Conservation (phyloP, 2,797 vertebrate species). For the Parauchenoglanis ngamensis region DNA sequence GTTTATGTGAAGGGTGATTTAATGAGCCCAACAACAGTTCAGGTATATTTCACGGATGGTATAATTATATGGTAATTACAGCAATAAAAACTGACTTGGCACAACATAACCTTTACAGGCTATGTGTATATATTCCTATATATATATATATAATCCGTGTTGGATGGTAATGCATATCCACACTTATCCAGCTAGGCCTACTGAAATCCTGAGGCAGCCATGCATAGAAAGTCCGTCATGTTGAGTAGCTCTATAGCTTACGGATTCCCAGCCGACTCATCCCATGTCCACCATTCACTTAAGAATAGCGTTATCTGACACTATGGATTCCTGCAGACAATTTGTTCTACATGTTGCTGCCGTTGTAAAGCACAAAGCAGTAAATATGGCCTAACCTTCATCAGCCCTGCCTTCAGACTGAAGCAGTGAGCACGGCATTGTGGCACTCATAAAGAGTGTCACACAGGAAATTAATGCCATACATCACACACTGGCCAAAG, state of each 20-base stretch:
- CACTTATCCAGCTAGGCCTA: conserved; percentile 29
- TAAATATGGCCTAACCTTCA: conserved; percentile 59
- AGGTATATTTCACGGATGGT: conserved; percentile 50
- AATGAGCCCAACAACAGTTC: conserved; percentile 46
- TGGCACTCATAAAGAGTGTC: conserved; percentile 76
- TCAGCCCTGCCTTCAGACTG: conserved; percentile 35
- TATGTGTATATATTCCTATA: conserved; percentile 13
- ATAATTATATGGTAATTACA: conserved; percentile 42
- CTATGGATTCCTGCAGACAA: conserved; percentile 62
- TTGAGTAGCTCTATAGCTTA: conserved; percentile 2
- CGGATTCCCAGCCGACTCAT: conserved; percentile 32
- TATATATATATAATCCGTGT: not conserved
- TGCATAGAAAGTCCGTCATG: conserved; percentile 30
- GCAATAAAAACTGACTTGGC: conserved; percentile 36
- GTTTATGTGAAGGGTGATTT: conserved; percentile 49
- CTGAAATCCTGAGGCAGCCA: conserved; percentile 29
- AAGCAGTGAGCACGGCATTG: conserved; percentile 50
- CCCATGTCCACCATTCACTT: conserved; percentile 31
- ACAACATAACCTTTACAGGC: conserved; percentile 19
- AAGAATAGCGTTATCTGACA: conserved; percentile 37
- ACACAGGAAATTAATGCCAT: conserved; percentile 82
- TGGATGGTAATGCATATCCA: conserved; percentile 16
- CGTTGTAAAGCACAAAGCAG: conserved; percentile 56
- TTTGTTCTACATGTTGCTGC: conserved; percentile 69
- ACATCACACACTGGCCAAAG: conserved; percentile 70